A percentile compares a stretch with the other conserved stretches of the same genome.
These are phyloP conservation scores for Etheostoma spectabile DNA, from an alignment of 2,113 vertebrate species.

Conservation along the genomic window DNA sequence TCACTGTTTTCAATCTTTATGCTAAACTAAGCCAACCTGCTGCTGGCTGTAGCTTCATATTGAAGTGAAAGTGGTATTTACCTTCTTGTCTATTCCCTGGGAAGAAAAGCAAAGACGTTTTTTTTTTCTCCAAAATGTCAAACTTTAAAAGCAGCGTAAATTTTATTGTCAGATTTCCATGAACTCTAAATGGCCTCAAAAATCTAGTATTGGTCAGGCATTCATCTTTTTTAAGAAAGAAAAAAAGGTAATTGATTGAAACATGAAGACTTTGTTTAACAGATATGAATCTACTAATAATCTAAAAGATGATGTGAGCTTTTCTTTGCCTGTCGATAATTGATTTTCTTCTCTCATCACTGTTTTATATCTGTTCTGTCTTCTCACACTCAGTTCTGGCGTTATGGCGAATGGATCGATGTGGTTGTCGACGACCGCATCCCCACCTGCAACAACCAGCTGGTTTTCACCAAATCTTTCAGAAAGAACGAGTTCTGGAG, in stretches of 20 bases:
- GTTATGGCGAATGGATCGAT: slow-evolving; percentile 96
- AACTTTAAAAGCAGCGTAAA: too few species aligned
- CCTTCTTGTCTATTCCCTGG: too few species aligned
- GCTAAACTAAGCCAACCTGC: too few species aligned
- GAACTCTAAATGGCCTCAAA: not conserved
- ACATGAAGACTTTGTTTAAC: not conserved
- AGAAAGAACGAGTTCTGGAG: slow-evolving; percentile 99
- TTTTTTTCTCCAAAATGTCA: too few species aligned
- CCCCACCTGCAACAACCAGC: slow-evolving; percentile 93
- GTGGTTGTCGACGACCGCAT: slow-evolving; percentile 95
- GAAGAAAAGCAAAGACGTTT: too few species aligned
- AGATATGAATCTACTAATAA: not conserved
- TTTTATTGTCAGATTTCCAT: too few species aligned
- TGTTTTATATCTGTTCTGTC: not conserved
- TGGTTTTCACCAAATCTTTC: slow-evolving; percentile 97
- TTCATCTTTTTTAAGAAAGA: not conserved
- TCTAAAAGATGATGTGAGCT: not conserved
- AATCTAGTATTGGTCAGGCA: not conserved
- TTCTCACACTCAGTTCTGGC: slow-evolving; percentile 90
- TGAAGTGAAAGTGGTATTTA: too few species aligned
- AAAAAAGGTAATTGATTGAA: not conserved
- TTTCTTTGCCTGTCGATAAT: not conserved
- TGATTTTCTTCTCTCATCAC: not conserved
- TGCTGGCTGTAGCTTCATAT: too few species aligned
- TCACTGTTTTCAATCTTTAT: too few species aligned